Evolutionary conservation across 2,113 vertebrate genomes (phyloP), one percentile per base, ranked within the genome.

Genomic region (Catharus minimus): DNA sequence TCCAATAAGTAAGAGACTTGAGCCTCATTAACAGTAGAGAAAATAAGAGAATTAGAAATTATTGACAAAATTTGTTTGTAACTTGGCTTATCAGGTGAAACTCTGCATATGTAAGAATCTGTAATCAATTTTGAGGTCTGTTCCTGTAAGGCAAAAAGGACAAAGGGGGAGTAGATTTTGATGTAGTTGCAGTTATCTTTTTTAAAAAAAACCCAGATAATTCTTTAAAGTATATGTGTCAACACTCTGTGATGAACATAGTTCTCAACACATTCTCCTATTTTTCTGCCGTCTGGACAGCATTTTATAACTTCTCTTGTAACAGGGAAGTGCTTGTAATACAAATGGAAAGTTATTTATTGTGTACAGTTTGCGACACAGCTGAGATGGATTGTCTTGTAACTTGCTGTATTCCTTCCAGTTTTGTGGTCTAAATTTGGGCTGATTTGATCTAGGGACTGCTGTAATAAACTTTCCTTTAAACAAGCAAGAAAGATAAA

Each of bases 1-100:
- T 98, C 98, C 97, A 99, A 98, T 95, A 98, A 98, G 98, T 98
- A 98, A 98, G 98, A 61, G 65, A 82, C 39, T 68, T 74, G 33
- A 87, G 14, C 67, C 55, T 93, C 21, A 38, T 50, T 90, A 83
- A 18, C 17, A 33, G 7, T 41, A 85, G 36, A 39, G n/a, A 79
- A 82, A 89, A 85, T 47, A 20, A 49, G 44, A 75, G 12, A 77
- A 72, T 57, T 62, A 75, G 28, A 82, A 91, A 66, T 85, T 67
- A 56, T 3, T 60, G 44, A 30, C 85, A 80, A 43, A 80, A 71
- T 60, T 38, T 50, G 11, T 77, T 92, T 30, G 14, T 84, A 65
- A 66, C 27, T 72, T 84, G 73, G 21, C 13, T 86, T 84, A 62
- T 58, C 22, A 44, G 13, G 27, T 47, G 43, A 79, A 90, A 50